Conservation (phyloP, 1,140 invertebrate species). For the Drosophila mayri region DNA sequence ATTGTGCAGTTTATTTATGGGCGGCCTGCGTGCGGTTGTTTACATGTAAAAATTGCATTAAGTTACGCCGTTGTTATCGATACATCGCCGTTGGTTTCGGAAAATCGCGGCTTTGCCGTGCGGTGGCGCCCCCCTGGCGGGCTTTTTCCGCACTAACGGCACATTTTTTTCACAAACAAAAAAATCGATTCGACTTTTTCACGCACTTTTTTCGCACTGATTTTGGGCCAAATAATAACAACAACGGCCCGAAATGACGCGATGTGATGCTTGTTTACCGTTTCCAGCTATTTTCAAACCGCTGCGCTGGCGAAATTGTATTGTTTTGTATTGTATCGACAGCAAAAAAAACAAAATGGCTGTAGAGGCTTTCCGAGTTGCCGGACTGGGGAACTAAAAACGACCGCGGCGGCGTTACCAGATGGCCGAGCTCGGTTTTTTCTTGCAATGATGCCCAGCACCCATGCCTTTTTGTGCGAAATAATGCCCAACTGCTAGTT, state of each 20-base stretch:
- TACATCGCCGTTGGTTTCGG: constrained; percentile 21
- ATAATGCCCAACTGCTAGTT: too few species aligned
- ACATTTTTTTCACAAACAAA: constrained; percentile 79
- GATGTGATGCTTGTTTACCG: constrained; percentile 53
- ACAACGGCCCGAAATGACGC: constrained; percentile 48
- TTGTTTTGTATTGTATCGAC: too few species aligned
- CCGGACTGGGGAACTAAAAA: too few species aligned
- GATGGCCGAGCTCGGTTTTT: too few species aligned
- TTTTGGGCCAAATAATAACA: constrained; percentile 25
- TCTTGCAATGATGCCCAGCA: too few species aligned
- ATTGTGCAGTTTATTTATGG: neutral
- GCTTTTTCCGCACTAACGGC: constrained; percentile 36
- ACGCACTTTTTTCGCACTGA: constrained; percentile 75
- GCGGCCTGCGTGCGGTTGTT: neutral
- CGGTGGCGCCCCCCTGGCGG: constrained; percentile 49
- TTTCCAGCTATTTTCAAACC: constrained; percentile 65
- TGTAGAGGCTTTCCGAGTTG: too few species aligned
- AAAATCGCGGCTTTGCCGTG: constrained; percentile 13
- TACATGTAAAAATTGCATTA: constrained; percentile 12
- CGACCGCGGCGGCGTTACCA: too few species aligned
- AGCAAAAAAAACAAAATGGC: too few species aligned
- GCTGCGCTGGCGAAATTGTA: constrained; percentile 58
- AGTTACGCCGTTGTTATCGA: constrained; percentile 13
- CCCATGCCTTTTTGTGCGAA: too few species aligned
- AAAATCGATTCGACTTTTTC: constrained; percentile 84